phyloP scores from a whole-genome alignment of 2,797 vertebrate species.

The Oreochromis grahami region DNA sequence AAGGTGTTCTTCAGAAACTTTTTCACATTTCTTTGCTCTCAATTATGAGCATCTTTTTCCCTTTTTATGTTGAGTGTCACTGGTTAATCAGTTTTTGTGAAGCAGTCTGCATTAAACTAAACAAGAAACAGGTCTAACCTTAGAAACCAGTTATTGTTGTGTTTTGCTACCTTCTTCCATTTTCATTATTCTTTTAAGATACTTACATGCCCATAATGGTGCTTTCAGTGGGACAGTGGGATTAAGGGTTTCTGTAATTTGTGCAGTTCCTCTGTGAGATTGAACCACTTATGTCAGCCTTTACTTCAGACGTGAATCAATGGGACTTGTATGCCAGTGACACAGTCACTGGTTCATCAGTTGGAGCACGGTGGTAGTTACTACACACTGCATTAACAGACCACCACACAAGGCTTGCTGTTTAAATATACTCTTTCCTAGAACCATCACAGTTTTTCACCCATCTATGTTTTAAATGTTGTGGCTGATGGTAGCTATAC shows the following conservation, averaged over 20 bases:
- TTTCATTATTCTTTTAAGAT: not conserved
- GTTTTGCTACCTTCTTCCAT: not conserved
- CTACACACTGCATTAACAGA: not conserved
- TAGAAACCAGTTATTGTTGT: not conserved
- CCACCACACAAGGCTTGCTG: not conserved
- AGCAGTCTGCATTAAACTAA: not conserved
- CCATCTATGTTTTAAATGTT: not conserved
- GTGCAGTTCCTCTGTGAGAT: not conserved
- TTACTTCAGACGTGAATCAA: not conserved
- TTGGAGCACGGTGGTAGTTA: not conserved
- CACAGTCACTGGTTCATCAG: not conserved
- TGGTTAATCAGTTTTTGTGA: not conserved
- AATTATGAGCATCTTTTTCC: no score
- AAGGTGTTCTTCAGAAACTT: not conserved
- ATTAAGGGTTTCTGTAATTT: not conserved
- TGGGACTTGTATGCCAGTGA: not conserved
- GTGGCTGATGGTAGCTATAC: not conserved
- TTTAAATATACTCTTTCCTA: not conserved
- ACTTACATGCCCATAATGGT: not conserved
- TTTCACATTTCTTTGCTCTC: not conserved
- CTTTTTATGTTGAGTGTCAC: not conserved
- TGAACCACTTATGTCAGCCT: not conserved
- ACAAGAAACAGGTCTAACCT: not conserved
- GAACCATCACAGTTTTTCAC: not conserved
- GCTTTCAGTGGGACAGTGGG: not conserved